Conservation (phyloP, 1,140 invertebrate genomes). For the Drosophila takahashii region DNA sequence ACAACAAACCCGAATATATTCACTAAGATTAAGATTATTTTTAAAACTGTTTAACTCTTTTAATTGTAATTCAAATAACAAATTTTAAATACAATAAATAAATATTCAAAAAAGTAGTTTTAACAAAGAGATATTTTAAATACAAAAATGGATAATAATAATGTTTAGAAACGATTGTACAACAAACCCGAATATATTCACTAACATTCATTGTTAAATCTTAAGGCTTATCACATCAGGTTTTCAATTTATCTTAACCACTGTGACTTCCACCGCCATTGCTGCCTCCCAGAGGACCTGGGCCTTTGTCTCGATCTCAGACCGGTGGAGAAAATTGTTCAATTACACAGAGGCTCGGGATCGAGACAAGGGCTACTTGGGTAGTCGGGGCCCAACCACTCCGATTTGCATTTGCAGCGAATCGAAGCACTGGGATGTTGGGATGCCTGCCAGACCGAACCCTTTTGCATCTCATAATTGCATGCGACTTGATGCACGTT, state of each 20-base stretch:
- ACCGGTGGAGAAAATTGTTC: slow-evolving; percentile 76
- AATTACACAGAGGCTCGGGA: slow-evolving; percentile 65
- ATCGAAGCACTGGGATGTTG: slow-evolving; percentile 49
- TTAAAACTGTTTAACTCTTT: too few species aligned
- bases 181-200: too few species aligned
- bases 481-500: slow-evolving; percentile 74
- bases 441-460: slow-evolving; percentile 4
- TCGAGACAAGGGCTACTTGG: slow-evolving; percentile 31
- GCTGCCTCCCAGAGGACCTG: slow-evolving; percentile 18
- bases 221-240: background rate
- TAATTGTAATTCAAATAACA: too few species aligned
- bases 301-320: slow-evolving; percentile 36
- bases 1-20: too few species aligned
- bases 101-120: too few species aligned
- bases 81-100: too few species aligned
- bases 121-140: too few species aligned
- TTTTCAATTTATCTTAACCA: background rate
- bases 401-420: slow-evolving; percentile 76
- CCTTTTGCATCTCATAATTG: slow-evolving; percentile 66
- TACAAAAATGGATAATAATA: too few species aligned
- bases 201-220: too few species aligned
- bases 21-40: too few species aligned
- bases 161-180: too few species aligned
- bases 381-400: slow-evolving; percentile 16
- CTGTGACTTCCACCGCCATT: slow-evolving; percentile 55